phyloP scores from a whole-genome alignment of 2,888 invertebrate genomes.

The Pyrgus malvae region DNA sequence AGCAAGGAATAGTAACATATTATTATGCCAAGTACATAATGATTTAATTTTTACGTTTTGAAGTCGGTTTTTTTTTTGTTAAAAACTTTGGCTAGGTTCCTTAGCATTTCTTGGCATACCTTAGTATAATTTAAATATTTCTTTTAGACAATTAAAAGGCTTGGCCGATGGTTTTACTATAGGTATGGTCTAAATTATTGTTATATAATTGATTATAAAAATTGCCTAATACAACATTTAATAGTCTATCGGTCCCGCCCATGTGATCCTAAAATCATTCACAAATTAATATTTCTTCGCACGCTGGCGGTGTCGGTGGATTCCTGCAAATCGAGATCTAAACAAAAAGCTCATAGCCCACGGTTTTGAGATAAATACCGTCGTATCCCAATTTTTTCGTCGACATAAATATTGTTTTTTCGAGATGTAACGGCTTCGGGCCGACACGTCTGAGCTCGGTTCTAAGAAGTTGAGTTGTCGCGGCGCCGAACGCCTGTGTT shows the following conservation, averaged over 20 bases:
- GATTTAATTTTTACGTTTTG: too few relatives aligned
- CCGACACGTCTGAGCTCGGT: constrained; percentile 67
- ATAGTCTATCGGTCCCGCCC: constrained; percentile 49
- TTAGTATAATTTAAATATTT: too few relatives aligned
- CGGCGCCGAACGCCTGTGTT: constrained; percentile 63
- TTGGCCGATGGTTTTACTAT: too few relatives aligned
- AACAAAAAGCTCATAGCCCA: constrained; percentile 74
- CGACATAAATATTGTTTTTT: constrained; percentile 80
- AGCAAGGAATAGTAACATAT: too few relatives aligned
- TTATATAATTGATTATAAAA: too few relatives aligned
- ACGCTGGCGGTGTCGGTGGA: constrained; percentile 66
- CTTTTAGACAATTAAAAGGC: too few relatives aligned
- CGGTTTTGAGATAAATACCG: constrained; percentile 72
- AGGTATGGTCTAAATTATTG: too few relatives aligned
- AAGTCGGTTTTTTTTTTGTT: too few relatives aligned
- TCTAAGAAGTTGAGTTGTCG: constrained; percentile 75
- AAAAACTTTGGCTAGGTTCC: too few relatives aligned
- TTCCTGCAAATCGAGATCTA: constrained; percentile 68
- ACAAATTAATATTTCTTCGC: constrained; percentile 64
- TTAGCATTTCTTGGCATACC: too few relatives aligned
- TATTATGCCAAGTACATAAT: too few relatives aligned
- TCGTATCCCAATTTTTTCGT: constrained; percentile 73
- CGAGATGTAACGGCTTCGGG: constrained; percentile 72
- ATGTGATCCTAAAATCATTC: constrained; percentile 51
- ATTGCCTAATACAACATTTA: too few relatives aligned